These are phyloP conservation scores for Tuta absoluta DNA, from an alignment of 2,888 invertebrate species.

Conservation along the genomic window DNA sequence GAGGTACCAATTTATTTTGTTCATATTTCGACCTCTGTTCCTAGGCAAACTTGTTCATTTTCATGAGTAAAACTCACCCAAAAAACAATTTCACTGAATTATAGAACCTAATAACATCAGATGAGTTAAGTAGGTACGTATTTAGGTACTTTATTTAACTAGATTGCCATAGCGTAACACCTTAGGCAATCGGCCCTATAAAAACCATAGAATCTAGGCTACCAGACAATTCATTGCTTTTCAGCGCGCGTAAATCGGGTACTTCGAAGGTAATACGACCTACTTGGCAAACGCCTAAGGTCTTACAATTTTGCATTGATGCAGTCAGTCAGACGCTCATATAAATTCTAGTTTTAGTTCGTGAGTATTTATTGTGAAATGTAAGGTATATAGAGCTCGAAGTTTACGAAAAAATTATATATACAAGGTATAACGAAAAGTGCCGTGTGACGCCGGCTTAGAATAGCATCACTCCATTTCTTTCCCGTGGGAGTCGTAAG, in stretches of 20 bases:
- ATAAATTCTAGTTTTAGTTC: neutral
- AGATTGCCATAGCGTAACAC: neutral
- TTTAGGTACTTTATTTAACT: neutral
- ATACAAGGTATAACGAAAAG: no score
- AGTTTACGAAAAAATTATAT: no score
- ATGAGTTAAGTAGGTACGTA: neutral
- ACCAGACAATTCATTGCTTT: neutral
- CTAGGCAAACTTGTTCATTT: no score
- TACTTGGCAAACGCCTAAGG: slow-evolving; percentile 18
- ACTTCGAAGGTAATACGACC: neutral
- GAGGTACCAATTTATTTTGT: no score
- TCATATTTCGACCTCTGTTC: no score
- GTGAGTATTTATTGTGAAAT: no score
- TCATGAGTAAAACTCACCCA: no score
- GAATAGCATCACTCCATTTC: no score
- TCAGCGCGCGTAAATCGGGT: neutral
- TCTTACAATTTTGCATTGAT: slow-evolving; percentile 6
- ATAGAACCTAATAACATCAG: no score
- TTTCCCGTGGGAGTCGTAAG: no score
- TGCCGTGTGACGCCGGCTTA: no score
- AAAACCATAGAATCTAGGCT: slow-evolving; percentile 10
- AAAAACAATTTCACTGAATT: no score
- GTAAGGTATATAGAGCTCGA: neutral
- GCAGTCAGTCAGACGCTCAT: slow-evolving; percentile 11
- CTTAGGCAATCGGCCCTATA: neutral